Conservation (phyloP, 2,113 vertebrate genomes). For the Noturus placidus region DNA sequence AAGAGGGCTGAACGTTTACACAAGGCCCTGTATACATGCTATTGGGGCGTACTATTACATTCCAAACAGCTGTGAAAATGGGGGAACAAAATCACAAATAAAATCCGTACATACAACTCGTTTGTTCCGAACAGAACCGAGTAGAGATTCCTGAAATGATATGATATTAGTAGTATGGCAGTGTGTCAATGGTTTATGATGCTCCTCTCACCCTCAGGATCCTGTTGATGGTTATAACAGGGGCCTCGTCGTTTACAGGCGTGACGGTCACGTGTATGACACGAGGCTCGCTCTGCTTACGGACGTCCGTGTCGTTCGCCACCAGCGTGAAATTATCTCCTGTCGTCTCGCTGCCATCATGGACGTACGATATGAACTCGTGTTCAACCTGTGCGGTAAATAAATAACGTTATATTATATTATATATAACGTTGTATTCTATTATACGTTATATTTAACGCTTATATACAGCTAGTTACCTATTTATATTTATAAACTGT, state of each 20-base stretch:
- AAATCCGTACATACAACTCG: not conserved
- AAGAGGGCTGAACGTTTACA: not conserved
- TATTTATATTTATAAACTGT: not conserved
- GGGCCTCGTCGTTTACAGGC: conserved; percentile 81
- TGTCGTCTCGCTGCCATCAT: conserved; percentile 78
- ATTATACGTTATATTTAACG: no score
- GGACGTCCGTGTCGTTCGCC: conserved; percentile 76
- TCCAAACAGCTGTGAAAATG: not conserved
- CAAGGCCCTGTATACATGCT: not conserved
- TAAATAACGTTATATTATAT: conserved; percentile 40
- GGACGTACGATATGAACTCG: conserved; percentile 81
- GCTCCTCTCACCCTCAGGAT: conserved; percentile 74
- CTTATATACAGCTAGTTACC: no score
- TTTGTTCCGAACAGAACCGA: not conserved
- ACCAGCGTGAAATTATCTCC: conserved; percentile 81
- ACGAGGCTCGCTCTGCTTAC: conserved; percentile 78
- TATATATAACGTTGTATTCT: no score
- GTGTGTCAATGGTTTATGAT: not conserved
- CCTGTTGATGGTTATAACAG: conserved; percentile 76
- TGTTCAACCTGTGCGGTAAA: conserved; percentile 75
- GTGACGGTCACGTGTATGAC: conserved; percentile 72
- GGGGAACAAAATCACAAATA: not conserved
- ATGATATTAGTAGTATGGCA: not conserved
- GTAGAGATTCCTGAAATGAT: not conserved
- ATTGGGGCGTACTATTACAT: not conserved